Base-by-base conservation (phyloP, 2,888 invertebrate species). In the Lypha dubia region DNA sequence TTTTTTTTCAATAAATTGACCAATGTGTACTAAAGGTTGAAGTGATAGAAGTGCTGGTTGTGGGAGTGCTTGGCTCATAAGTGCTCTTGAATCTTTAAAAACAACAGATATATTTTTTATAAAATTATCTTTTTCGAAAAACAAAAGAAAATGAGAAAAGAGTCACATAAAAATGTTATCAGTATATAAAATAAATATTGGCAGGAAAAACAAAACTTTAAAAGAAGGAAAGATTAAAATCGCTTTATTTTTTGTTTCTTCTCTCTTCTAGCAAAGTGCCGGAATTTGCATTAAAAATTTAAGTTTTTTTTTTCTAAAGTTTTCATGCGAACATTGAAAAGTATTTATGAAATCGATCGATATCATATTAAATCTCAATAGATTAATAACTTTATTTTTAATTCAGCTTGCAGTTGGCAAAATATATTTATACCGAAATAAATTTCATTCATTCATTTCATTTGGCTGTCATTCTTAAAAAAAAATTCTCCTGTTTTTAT, bases 81-180 rank as follows among this genome's bases (percentile, higher is more conserved):
- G 77, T 62, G 41, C 60, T 70, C 60, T 77, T 60, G 38, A 68
- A 68, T 68, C 67, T 67, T 76, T 51, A 62, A 77, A 60, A 77
- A 67, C 67, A 68, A 60, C 77, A 70, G 60, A 77, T 53, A 67
- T 49, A 77, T 46, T 67, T 58, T 68, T 68, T 58, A 67, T 60
- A 24, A 58, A 77, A 68, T 58, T 60, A 60, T 49, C n/a, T n/a
- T n/a, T 35, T 68, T 67, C 60, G 28, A 32, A 32, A 60, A 9
- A 46, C n/a, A 49, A 15, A 28, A 56, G 1, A 13, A n/a, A 32
- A 17, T 7, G n/a, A 22, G 35, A 51, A 38, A 22, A 38, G n/a
- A 56, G n/a, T 17, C n/a, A 38, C 15, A 60, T 22, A 49, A 67
- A 67, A 77, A 24, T 38, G 5, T 28, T 68, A 51, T 77, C 38